phyloP scores from a whole-genome alignment of 1,140 invertebrate genomes.

The Drosophila erecta region DNA sequence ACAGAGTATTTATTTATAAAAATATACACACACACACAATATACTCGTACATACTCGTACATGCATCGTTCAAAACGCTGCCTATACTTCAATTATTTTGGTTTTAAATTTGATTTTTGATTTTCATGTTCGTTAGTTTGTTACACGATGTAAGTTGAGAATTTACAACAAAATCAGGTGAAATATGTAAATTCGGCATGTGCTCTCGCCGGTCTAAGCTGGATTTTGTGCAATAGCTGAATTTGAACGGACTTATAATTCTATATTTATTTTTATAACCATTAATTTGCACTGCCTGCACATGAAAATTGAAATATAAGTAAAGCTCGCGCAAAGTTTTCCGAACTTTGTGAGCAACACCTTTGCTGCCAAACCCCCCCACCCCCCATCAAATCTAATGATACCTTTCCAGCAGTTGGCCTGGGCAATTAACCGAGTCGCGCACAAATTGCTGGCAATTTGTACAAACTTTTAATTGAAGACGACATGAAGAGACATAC shows the following conservation, averaged over 20 bases:
- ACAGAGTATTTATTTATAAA: conserved; percentile 44
- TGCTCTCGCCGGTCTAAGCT: neutral
- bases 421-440: conserved; percentile 66
- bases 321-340: conserved; percentile 1
- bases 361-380: neutral
- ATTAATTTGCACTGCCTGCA: conserved; percentile 20
- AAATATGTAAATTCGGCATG: conserved; percentile 47
- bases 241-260: neutral
- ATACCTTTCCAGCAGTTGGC: conserved; percentile 51
- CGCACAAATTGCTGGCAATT: conserved; percentile 66
- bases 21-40: conserved; percentile 25
- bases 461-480: conserved; percentile 81
- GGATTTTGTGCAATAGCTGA: conserved; percentile 18
- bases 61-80: conserved; percentile 35
- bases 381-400: conserved; percentile 14
- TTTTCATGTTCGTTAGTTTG: conserved; percentile 52
- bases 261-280: conserved; percentile 12
- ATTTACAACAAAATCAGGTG: conserved; percentile 68
- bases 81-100: conserved; percentile 48
- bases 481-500: conserved; percentile 64
- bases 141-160: conserved; percentile 64
- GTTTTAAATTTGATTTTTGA: conserved; percentile 58
- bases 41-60: conserved; percentile 6
- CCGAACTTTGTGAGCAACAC: conserved; percentile 20
- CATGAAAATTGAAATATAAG: conserved; percentile 34